Evolutionary conservation across 2,113 vertebrate genomes (phyloP).

Genomic region (Callocephalon fimbriatum): DNA sequence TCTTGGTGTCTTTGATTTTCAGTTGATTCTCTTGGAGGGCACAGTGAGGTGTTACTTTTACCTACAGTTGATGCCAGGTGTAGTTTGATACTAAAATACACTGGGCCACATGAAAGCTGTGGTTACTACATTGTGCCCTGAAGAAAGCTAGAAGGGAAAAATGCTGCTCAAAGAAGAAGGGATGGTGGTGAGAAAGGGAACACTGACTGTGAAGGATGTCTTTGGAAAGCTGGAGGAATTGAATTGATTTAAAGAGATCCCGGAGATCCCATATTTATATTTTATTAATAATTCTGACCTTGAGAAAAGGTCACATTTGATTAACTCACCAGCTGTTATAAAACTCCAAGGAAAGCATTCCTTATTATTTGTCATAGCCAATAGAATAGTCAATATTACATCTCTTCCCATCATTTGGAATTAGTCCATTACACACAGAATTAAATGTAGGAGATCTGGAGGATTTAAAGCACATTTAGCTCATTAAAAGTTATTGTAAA

Average conservation of each 20-base stretch:
- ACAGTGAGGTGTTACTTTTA: background rate
- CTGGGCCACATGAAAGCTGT: background rate
- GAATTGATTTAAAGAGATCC: slow-evolving; percentile 24
- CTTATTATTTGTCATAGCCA: slow-evolving; percentile 43
- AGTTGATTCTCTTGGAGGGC: background rate
- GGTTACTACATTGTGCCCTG: background rate
- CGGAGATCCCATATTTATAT: slow-evolving; percentile 1
- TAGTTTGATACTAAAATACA: background rate
- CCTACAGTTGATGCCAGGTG: background rate
- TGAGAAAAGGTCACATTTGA: slow-evolving; percentile 46
- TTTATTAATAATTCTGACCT: slow-evolving; percentile 49
- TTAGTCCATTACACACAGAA: slow-evolving; percentile 62
- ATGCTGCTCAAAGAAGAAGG: background rate
- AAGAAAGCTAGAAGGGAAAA: background rate
- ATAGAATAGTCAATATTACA: slow-evolving; percentile 32
- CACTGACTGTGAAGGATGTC: background rate
- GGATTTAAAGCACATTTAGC: slow-evolving; percentile 73
- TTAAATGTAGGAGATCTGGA: slow-evolving; percentile 66
- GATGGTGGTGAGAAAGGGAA: background rate
- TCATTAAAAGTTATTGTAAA: slow-evolving; percentile 75
- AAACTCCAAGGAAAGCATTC: slow-evolving; percentile 24
- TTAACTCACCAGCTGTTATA: slow-evolving; percentile 30
- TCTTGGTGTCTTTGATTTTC: background rate
- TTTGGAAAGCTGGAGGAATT: slow-evolving; percentile 15
- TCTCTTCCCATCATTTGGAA: slow-evolving; percentile 50